Base-by-base conservation (phyloP, 53 echinoderm and acorn worm genomes). In the Holothuria scabra region DNA sequence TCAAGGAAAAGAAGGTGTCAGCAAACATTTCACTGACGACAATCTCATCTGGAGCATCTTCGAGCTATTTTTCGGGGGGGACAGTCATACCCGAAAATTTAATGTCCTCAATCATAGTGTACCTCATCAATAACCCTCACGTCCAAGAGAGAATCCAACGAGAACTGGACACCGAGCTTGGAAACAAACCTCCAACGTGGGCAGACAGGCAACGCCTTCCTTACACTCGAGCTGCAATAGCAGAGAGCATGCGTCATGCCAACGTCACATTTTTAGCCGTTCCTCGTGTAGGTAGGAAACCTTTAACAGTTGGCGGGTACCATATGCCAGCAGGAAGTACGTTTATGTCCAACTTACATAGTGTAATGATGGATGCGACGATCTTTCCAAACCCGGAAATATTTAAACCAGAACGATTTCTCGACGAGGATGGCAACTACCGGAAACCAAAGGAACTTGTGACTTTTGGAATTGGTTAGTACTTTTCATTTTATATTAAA, bases 381-480 rank as follows among this genome's bases (percentile, higher is more conserved):
- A 28, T 32, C 16, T 78, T 78, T 46, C 78, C 78, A 9, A 55
- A 78, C 46, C 78, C 78, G 12, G 59, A 78, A 58, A 78, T 30
- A 19, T 30, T 78, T 8, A 31, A 78, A 21, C 78, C 78, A 14
- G 78, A 78, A 55, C 29, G 78, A 21, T 78, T 78, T 29, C 28
- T 78, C 5, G 78, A 78, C 78, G 57, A 20, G 20, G 58, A 78
- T 28, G 78, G 78, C 1, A 78, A 78, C 24, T 78, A 59, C 52
- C 56, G 56, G 12, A 78, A 56, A 56, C 56, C 78, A 23, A 78
- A 78, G 20, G 78, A 78, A 22, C 31, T 78, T 10, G 11, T 4
- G 5, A 58, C 78, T 3, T 57, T 78, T 78, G 78, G 78, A 78
- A 32, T 78, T 1, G 78, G 78, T 78, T n/a, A 78, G 78, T 57